phyloP scores from a whole-genome alignment of 2,888 invertebrate species.

The Melikaiella ostensackeni region DNA sequence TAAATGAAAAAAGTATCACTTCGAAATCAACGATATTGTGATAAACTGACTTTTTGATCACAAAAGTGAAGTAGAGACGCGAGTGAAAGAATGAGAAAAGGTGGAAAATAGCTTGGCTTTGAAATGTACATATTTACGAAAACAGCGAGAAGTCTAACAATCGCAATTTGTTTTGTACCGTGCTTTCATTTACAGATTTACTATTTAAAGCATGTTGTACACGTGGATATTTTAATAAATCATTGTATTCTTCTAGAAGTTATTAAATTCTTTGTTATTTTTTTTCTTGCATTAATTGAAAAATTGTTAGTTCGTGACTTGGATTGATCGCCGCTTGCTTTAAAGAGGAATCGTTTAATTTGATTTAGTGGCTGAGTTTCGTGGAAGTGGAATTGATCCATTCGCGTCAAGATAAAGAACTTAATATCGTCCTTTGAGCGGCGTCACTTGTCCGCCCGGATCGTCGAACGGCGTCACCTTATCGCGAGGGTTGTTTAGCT shows the following conservation, averaged over 20 bases:
- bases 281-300: conserved; percentile 28
- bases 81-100: conserved; percentile 9
- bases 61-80: not conserved
- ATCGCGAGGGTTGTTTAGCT: conserved; percentile 61
- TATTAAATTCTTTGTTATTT: conserved; percentile 8
- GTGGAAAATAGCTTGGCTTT: not conserved
- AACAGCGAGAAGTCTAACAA: not conserved
- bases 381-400: conserved; percentile 35
- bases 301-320: conserved; percentile 18
- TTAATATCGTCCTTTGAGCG: conserved; percentile 38
- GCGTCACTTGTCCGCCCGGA: conserved; percentile 57
- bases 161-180: conserved; percentile 37
- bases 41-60: conserved; percentile 7
- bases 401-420: conserved; percentile 29
- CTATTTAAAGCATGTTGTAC: conserved; percentile 42
- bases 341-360: conserved; percentile 19
- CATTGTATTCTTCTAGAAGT: conserved; percentile 64
- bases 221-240: conserved; percentile 64
- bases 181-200: not conserved
- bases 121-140: conserved; percentile 4
- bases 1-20: conserved; percentile 7
- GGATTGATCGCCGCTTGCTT: conserved; percentile 1
- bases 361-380: conserved; percentile 27
- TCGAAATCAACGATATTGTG: conserved; percentile 20
- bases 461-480: conserved; percentile 67